These are phyloP conservation scores for Ciona savignyi DNA, from an alignment of 23 tunicate genomes.

Conservation along the genomic window DNA sequence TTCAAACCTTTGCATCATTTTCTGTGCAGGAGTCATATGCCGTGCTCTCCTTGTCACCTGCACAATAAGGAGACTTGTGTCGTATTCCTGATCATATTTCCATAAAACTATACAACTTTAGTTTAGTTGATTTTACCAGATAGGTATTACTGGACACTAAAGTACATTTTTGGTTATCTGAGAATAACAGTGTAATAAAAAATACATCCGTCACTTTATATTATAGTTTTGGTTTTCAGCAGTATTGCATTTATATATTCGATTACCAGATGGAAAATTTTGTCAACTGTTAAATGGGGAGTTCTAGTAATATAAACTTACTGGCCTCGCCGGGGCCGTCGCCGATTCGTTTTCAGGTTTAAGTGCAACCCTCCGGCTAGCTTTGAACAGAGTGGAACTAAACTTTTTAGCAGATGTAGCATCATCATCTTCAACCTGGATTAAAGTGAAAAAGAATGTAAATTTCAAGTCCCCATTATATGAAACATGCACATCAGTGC, in stretches of 20 bases:
- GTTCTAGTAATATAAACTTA: not conserved
- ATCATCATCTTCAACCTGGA: not conserved
- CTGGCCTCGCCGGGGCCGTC: too few species aligned
- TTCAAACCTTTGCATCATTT: conserved; percentile 60
- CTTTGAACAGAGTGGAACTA: not conserved
- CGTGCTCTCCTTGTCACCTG: conserved; percentile 20
- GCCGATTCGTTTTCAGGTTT: too few species aligned
- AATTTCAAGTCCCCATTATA: too few species aligned
- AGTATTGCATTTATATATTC: too few species aligned
- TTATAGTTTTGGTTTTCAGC: too few species aligned
- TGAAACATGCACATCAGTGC: too few species aligned
- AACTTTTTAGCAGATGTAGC: not conserved
- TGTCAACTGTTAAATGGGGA: too few species aligned
- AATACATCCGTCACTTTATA: too few species aligned
- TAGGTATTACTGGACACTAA: not conserved
- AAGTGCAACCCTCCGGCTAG: not conserved
- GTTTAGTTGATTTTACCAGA: not conserved
- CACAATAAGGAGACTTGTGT: not conserved
- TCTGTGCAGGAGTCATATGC: conserved; percentile 60
- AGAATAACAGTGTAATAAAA: too few species aligned
- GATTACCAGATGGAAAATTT: too few species aligned
- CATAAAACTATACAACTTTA: not conserved
- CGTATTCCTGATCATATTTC: not conserved
- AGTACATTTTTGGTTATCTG: too few species aligned
- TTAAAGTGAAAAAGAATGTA: too few species aligned